Base-by-base conservation (phyloP, 2,888 invertebrate species). In the Cryptosula pallasiana region DNA sequence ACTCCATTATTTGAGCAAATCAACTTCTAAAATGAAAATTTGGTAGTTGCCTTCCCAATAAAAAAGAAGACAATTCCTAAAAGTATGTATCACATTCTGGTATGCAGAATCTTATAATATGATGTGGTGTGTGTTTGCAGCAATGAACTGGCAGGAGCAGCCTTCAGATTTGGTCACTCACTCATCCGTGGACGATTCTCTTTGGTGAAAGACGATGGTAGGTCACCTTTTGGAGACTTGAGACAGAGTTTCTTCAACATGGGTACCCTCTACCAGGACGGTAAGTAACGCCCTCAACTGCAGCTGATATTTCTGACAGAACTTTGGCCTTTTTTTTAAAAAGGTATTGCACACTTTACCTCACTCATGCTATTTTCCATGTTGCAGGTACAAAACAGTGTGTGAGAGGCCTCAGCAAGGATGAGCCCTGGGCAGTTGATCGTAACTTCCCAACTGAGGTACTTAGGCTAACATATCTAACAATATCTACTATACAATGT, bases 141-240 rank as follows among this genome's bases (percentile, higher is more conserved):
- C 5, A 55, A 55, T 55, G 55, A 55, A 25, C 23, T 55, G 55
- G 55, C 55, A 23, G 55, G 55, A 55, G 55, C 55, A 55, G 55
- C 55, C 55, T 55, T 5, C n/a, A 55, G 55, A 25, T 55, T 55
- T 55, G 55, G 55, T 55, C 55, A 55, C 55, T 55, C 55, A 3
- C 16, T 25, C 25, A 55, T 55, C 23, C n/a, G 25, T 23, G 55
- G 55, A 5, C 25, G 16, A 20, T 16, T 55, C 55, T 16, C 55
- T 16, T 3, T 55, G 55, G n/a, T 55, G 5, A 55, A 55, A 55
- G 55, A 55, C 25, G 23, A 25, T 25, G 55, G 55, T n/a, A 20
- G 3, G 5, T 55, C 55, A 5, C n/a, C 9, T 5, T 55, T 55
- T 23, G 23, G 16, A 23, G 55, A 55, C 55, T n/a, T 55, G 9